Base-by-base conservation (phyloP, 2,888 invertebrate genomes). In the Ephialtes manifestator region DNA sequence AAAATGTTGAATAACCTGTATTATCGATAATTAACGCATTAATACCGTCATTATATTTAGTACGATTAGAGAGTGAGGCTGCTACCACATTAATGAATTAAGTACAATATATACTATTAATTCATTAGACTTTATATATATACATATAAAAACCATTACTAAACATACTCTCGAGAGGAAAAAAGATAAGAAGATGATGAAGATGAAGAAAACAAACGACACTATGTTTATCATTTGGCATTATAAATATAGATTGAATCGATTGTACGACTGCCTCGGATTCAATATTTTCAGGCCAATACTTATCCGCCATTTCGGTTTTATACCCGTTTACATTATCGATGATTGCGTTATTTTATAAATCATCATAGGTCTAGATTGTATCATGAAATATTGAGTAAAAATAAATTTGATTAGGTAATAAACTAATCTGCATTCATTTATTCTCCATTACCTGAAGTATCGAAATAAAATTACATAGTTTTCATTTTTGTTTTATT, bases 341-440 rank as follows among this genome's bases (percentile, higher is more conserved):
- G 88, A 91, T 91, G 90, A 93, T 93, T 93, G 91, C 91, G 93
- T 94, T 94, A 92, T 93, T 90, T 89, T 94, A 93, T 94, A 92
- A 93, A 93, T 94, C 93, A 92, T 93, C 92, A 93, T 94, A 94
- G 92, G 88, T 92, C 92, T 94, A 94, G 93, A 94, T 93, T 94
- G 94, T 94, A 94, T 92, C 92, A 94, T 93, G 94, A 94, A 93
- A 94, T 93, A 93, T 93, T 93, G 94, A 93, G 93, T 93, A 92
- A 94, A 93, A 94, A 94, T 94, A 94, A 92, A 94, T 94, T 94
- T 94, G 93, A 94, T 94, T 94, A 94, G 94, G 93, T 94, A 94
- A 94, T 94, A 92, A 92, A 92, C 15, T 4, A 35, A 3, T n/a
- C 4, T 35, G 5, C 89, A n/a, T 70, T 70, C 0, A 74, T 60